Conservation (phyloP, 1,140 invertebrate genomes). For the Drosophila littoralis region DNA sequence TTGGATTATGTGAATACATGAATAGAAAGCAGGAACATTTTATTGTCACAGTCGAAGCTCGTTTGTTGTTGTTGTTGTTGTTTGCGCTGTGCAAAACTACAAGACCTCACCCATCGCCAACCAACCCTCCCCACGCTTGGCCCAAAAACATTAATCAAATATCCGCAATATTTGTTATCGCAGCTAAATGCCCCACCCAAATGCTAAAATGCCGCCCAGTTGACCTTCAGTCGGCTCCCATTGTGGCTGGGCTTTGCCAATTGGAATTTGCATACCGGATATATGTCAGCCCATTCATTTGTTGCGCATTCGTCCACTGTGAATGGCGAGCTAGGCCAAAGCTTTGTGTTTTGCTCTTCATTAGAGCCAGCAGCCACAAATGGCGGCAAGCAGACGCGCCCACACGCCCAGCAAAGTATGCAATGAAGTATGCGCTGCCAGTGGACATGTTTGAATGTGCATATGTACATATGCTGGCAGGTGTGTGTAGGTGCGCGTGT, state of each 20-base stretch:
- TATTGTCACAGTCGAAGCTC: constrained; percentile 75
- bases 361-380: constrained; percentile 61
- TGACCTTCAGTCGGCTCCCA: constrained; percentile 16
- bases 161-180: constrained; percentile 64
- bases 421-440: constrained; percentile 65
- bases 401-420: constrained; percentile 60
- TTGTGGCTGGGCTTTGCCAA: too few species aligned
- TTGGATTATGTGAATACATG: constrained; percentile 81
- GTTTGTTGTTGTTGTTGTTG: constrained; percentile 23
- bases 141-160: constrained; percentile 70
- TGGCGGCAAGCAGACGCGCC: constrained; percentile 17
- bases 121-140: too few species aligned
- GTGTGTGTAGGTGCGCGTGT: background rate
- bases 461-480: constrained; percentile 1
- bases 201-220: constrained; percentile 25
- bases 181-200: constrained; percentile 23
- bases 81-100: background rate
- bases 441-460: constrained; percentile 45
- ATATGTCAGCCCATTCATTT: constrained; percentile 36
- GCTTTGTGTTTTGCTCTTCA: constrained; percentile 64
- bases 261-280: constrained; percentile 17
- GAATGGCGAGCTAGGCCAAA: constrained; percentile 22
- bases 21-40: constrained; percentile 70
- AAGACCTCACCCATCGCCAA: background rate
- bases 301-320: constrained; percentile 51